Base-by-base conservation (phyloP, 2,888 invertebrate genomes). In the Coleophora flavipennella region DNA sequence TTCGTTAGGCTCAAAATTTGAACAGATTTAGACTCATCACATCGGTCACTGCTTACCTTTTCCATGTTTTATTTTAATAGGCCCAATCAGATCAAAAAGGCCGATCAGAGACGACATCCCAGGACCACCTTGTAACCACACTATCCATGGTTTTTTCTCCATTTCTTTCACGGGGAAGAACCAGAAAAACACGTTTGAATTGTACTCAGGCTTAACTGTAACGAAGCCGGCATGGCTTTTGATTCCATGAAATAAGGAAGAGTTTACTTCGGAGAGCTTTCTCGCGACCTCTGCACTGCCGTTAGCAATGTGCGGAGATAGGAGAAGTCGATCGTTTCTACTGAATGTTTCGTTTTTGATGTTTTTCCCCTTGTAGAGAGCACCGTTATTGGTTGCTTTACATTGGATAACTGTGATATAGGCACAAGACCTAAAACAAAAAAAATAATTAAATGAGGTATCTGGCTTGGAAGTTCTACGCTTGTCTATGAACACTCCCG, bases 81-180 rank as follows among this genome's bases (percentile, higher is more conserved):
- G 74, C 11, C 74, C 74, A 13, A 67, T 53, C 2, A 65, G 44
- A 11, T 61, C 56, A 40, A 74, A 73, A 0, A 68, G 45, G 7
- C 69, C 73, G 25, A 53, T 43, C 40, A 74, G 29, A 14, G 91
- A 89, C 0, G 91, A 89, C 1, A 86, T 87, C 3, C 87, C 95
- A 0, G 94, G 94, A 0, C 94, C 94, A 13, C 95, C 94, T 86
- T 94, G 90, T 8, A 95, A 72, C 94, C 94, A 95, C 47, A 95
- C 88, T 13, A 93, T 83, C 48, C 94, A 73, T 0, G 95, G 94
- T 1, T 61, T 62, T 9, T 49, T 48, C 7, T 42, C 47, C 11
- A 59, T 25, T 1, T 63, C 64, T 39, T 70, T 58, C 10, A 52
- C 51, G 1, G 92, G 92, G 54, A 93, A 92, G 61, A 89, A 93